Base-by-base conservation (phyloP, 1,140 invertebrate genomes). In the Drosophila chauvacae region DNA sequence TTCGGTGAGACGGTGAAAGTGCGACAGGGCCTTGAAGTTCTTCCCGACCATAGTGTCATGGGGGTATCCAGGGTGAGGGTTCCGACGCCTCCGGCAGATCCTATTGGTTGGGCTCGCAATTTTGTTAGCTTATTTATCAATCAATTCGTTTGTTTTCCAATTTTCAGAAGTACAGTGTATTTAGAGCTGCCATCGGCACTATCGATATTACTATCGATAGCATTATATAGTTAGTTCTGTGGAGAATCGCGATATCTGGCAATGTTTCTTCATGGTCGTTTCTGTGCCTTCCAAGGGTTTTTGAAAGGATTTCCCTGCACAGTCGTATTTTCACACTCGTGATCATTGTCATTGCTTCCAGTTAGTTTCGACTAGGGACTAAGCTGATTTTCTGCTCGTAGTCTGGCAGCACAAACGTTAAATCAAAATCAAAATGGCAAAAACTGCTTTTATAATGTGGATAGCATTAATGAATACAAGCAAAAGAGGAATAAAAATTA, bases 1-100 rank as follows among this genome's bases (percentile, higher is more conserved):
- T 55, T 90, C 85, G 18, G 81, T 85, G 2, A 90, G 58, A 13
- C 85, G 86, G 48, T 90, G 81, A 44, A 90, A 90, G 26, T 90
- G 85, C n/a, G 78, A 60, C 18, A 90, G 61, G 10, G 86, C 81
- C 66, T 90, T 90, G 48, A 77, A 80, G 57, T 90, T 90, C 33
- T 84, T 84, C 51, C 85, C 85, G 58, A 90, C 85, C 85, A 90
- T 90, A 53, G 51, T 80, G 65, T 55, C 50, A 33, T 77, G 39
- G 35, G 41, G 35, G 18, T 26, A n/a, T 48, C 42, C 33, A 11
- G 41, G 56, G 42, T 50, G 45, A 30, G 26, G 10, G 30, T 41
- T 48, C 45, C 56, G 37, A 59, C 30, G 35, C 42, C 30, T 77
- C 30, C 37, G 41, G 50, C 23, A 50, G 30, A 23, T 69, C 30